Evolutionary conservation across 2,888 invertebrate species (phyloP).

Genomic region (Ectemnius continuus): DNA sequence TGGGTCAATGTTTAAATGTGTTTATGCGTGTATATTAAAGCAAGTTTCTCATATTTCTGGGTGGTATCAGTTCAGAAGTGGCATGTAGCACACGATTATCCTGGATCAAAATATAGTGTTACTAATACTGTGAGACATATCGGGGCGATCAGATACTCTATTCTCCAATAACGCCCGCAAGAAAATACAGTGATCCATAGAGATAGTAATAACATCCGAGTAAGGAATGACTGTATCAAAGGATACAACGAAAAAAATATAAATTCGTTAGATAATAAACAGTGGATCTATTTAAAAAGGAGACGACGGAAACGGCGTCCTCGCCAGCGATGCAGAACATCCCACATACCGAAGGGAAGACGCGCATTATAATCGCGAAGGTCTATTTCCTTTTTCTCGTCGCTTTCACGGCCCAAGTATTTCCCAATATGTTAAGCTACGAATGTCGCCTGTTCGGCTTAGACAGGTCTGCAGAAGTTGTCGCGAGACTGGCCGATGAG

Average conservation of each 20-base stretch:
- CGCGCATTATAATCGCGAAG: constrained; percentile 36
- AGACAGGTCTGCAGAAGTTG: too few species aligned
- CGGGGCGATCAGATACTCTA: neutral
- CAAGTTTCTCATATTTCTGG: neutral
- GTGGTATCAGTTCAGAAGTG: neutral
- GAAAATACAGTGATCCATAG: neutral
- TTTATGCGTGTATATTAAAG: neutral
- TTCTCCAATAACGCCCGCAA: neutral
- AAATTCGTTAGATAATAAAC: too few species aligned
- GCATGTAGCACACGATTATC: neutral
- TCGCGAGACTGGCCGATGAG: neutral
- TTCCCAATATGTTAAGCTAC: neutral
- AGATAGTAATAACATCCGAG: neutral
- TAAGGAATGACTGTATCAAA: neutral
- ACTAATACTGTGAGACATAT: neutral
- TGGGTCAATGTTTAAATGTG: constrained; percentile 32
- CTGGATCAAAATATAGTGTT: neutral
- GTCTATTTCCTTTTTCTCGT: constrained; percentile 13
- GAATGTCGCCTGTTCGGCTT: neutral
- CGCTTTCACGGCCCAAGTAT: constrained; percentile 7
- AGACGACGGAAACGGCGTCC: neutral
- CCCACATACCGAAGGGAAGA: constrained; percentile 50
- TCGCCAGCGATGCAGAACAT: constrained; percentile 20
- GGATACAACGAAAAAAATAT: neutral
- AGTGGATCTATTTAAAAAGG: neutral